phyloP scores from a whole-genome alignment of 2,113 vertebrate species.

The Capra hircus region DNA sequence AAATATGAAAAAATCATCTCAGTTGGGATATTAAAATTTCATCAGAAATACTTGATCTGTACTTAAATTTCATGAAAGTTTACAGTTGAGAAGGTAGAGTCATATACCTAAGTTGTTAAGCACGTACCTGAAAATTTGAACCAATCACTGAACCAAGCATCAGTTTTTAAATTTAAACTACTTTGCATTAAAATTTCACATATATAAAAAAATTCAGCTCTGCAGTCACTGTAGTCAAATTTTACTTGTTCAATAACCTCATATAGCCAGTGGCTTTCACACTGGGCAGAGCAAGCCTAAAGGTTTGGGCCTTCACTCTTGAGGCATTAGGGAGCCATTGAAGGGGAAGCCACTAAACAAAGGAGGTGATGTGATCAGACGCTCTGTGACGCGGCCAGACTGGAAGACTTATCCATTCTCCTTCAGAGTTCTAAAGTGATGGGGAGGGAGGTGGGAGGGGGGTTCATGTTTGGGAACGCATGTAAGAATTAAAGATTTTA shows the following conservation, averaged over 20 bases:
- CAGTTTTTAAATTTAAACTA: constrained; percentile 7
- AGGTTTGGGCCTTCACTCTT: not conserved
- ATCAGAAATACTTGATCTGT: not conserved
- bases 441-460: too few relatives aligned
- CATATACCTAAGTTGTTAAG: not conserved
- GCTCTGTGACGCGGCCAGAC: not conserved
- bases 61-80: constrained; percentile 18
- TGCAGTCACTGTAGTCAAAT: not conserved
- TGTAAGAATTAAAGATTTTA: too few relatives aligned
- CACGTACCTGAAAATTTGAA: not conserved
- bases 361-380: not conserved
- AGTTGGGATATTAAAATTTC: constrained; percentile 34
- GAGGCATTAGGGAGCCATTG: not conserved
- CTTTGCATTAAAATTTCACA: not conserved
- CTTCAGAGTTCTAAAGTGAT: too few relatives aligned
- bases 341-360: not conserved
- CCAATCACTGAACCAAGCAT: not conserved
- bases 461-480: too few relatives aligned
- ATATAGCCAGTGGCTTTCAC: not conserved
- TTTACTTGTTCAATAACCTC: not conserved
- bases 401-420: not conserved
- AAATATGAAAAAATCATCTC: not conserved
- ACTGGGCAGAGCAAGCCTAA: not conserved
- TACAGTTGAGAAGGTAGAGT: not conserved
- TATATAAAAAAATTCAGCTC: not conserved